These are phyloP conservation scores for Sebastes goodei DNA, from an alignment of 2,797 vertebrate genomes.

Conservation along the genomic window DNA sequence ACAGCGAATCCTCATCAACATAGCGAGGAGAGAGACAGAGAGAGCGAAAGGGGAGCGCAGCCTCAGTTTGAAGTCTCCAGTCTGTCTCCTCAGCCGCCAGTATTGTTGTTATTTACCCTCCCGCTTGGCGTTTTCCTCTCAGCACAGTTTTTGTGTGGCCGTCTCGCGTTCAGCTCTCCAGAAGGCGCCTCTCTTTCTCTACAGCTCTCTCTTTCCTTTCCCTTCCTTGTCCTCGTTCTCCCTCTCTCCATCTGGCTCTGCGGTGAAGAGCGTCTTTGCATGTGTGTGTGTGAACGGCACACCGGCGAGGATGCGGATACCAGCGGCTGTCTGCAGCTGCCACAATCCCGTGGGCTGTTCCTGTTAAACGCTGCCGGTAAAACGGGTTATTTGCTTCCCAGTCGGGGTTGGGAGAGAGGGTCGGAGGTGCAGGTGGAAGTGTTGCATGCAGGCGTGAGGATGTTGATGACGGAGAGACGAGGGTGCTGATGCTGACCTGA, in stretches of 20 bases:
- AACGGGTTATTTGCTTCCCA: conserved; percentile 6
- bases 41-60: conserved; percentile 35
- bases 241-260: conserved; percentile 32
- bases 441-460: conserved; percentile 32
- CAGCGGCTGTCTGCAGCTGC: conserved; percentile 56
- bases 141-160: conserved; percentile 27
- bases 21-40: neutral
- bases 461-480: conserved; percentile 9
- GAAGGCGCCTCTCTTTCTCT: neutral
- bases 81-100: conserved; percentile 39
- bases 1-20: conserved; percentile 38
- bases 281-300: conserved; percentile 44
- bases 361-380: conserved; percentile 64
- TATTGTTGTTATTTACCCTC: conserved; percentile 52
- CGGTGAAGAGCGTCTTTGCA: conserved; percentile 47
- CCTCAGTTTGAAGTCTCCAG: conserved; percentile 51
- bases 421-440: conserved; percentile 11
- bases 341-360: conserved; percentile 46
- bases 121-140: conserved; percentile 26
- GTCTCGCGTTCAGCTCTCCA: conserved; percentile 6
- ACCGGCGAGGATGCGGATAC: conserved; percentile 65
- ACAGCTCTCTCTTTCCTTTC: neutral
- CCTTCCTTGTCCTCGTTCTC: neutral
- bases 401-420: neutral
- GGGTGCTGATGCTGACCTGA: conserved; percentile 60